Evolutionary conservation across 1,140 invertebrate species (phyloP), one percentile per base, ranked within the genome.

Genomic region (Hyles vespertilio): DNA sequence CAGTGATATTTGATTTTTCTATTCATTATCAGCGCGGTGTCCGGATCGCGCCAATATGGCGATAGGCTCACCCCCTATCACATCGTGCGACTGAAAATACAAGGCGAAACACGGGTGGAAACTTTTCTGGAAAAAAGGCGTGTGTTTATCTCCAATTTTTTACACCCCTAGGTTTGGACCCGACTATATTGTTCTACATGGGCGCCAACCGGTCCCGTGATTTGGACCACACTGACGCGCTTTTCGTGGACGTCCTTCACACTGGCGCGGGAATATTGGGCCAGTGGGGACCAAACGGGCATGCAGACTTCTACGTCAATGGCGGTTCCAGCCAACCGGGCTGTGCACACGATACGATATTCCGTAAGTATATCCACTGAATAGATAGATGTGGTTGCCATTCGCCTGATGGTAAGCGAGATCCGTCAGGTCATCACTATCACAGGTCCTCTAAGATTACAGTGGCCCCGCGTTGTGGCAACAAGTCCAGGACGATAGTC

Each of bases 251-350:
- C 82, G 93, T 97, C 32, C 91, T 98, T 51, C 96, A 98, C 78
- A 97, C 96, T 0, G 96, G 96, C 40, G 95, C 95, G 0, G 95
- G 95, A 0, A 94, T 96, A 52, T 89, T 96, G 11, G 94, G 95
- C 0, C 94, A 96, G 74, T 96, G 95, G 95, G 94, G 95, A 3
- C 94, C 95, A 1, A 96, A 93, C 69, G 96, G 96, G 0, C 96
- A 97, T 78, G 95, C 95, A 7, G 96, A 97, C 80, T 97, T 96
- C 84, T 97, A 97, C 84, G 94, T 96, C 32, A 97, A 97, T 77
- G 96, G 96, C 7, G 96, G 96, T 40, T 95, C 94, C 46, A 94
- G 94, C 69, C 96, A 97, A 71, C 96, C 96, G 3, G 96, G 95
- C 51, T 97, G 96, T 74, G 92, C 93, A 0, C 94, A 93, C 47